Evolutionary conservation across 1,140 invertebrate genomes (phyloP), one percentile per base, ranked within the genome.

Genomic region (Brachionus asplanchnoidis): DNA sequence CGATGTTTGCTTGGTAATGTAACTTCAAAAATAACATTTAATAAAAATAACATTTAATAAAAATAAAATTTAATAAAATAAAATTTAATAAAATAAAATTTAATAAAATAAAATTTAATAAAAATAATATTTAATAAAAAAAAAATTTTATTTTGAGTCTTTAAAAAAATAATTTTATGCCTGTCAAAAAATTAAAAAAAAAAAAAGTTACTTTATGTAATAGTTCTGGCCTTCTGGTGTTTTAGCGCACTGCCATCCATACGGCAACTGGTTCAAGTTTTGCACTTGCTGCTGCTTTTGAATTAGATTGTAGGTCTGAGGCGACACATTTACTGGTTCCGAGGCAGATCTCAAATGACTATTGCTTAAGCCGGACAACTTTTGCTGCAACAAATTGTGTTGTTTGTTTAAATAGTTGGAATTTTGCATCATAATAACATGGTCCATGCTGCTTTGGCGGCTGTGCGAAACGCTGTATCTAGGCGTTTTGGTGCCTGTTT

Each of bases 341-440:
- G 79, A 82, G 5, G 40, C 65, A 65, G 79, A 82, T 40, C 79
- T 82, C n/a, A 82, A 65, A 40, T 82, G 79, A 46, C 65, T 82
- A 28, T 12, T 36, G 14, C 36, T 77, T 23, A 77, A 77, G 20
- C 44, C 23, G 4, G 73, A 77, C 42, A 77, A 50, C 9, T 77
- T 77, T 28, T 77, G 73, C 26, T 77, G 73, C 20, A 77, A 50
- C 20, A 77, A 36, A 14, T 5, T 50, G 26, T 77, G 73, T 3
- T 77, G 73, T 28, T 77, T 77, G 73, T 23, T 77, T 12, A 77
- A 26, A 14, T 46, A 50, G 20, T 23, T 26, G 8, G 17, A 26
- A n/a, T 77, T 77, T 46, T 77, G 73, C 17, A 46, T 23, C 20
- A 77, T 28, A 28, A 26, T 50, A 4, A 23, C 46, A 26, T 77